Evolutionary conservation across 1,140 invertebrate genomes (phyloP), one percentile per base, ranked within the genome.

Genomic region (Pseudomyrmex gracilis): DNA sequence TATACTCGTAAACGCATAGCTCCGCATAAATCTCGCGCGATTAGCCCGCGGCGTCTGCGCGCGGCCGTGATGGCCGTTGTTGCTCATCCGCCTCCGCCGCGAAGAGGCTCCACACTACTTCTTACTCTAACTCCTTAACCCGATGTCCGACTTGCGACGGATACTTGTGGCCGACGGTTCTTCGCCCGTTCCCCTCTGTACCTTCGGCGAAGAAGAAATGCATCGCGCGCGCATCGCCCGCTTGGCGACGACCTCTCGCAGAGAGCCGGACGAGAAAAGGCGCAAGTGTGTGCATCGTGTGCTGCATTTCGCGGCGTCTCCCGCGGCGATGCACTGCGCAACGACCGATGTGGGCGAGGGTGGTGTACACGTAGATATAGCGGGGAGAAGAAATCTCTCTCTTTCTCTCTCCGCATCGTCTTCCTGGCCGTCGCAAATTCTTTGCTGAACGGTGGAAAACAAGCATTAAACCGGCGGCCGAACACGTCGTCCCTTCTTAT

Each of bases 241-340:
- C 77, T n/a, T 77, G 73, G 24, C 73, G 85, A 87, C 73, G 85
- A 87, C 58, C 71, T 86, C 86, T 73, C 64, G 57, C 55, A 74
- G 57, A 78, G 84, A 34, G 34, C 34, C 77, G 60, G 82, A 55
- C 76, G 66, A 71, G 86, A 82, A 73, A 73, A 87, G 47, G 73
- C 34, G 74, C 73, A 34, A n/a, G n/a, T n/a, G n/a, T n/a, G 34
- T 34, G 34, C 34, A 34, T 34, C 34, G 34, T 86, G 70, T 85
- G 77, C 66, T 45, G 85, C 78, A 80, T 85, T 76, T 71, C 84
- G 71, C 84, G 78, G 57, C 73, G 86, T 90, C 82, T 88, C 90
- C 88, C 57, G 88, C 87, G 89, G 91, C 90, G 85, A 90, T 86
- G 58, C 67, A 63, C 74, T 82, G 82, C 85, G 71, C 84, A 63